phyloP scores from a whole-genome alignment of 2,113 vertebrate genomes.

The Oplegnathus fasciatus region DNA sequence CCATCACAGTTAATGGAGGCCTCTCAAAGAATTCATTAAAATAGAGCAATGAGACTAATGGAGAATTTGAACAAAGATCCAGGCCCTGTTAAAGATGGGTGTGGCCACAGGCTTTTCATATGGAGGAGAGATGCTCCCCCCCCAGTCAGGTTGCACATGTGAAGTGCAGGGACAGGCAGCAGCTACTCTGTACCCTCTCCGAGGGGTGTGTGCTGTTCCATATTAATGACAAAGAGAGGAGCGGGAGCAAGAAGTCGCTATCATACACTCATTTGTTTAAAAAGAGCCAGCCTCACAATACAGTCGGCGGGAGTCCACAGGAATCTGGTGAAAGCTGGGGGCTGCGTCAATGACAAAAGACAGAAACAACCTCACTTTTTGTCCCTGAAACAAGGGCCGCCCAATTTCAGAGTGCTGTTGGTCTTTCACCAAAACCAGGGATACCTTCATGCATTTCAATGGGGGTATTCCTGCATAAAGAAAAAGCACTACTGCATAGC shows the following conservation, averaged over 20 bases:
- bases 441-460: slow-evolving; percentile 83
- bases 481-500: slow-evolving; percentile 65
- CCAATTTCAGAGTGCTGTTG: slow-evolving; percentile 71
- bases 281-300: slow-evolving; percentile 81
- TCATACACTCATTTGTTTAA: slow-evolving; percentile 84
- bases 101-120: slow-evolving; percentile 81
- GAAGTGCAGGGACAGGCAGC: slow-evolving; percentile 68
- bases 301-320: slow-evolving; percentile 78
- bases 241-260: slow-evolving; percentile 79
- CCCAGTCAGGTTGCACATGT: slow-evolving; percentile 73
- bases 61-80: slow-evolving; percentile 79
- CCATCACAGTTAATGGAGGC: slow-evolving; percentile 70
- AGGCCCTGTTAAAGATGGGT: slow-evolving; percentile 71
- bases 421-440: slow-evolving; percentile 76
- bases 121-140: slow-evolving; percentile 59
- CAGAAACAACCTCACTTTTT: slow-evolving; percentile 80
- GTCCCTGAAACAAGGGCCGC: slow-evolving; percentile 74
- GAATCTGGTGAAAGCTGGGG: slow-evolving; percentile 75
- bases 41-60: slow-evolving; percentile 65
- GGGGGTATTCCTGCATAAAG: slow-evolving; percentile 75
- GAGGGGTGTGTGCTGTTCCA: slow-evolving; percentile 81
- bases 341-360: slow-evolving; percentile 83
- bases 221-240: slow-evolving; percentile 83
- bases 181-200: slow-evolving; percentile 70
- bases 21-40: slow-evolving; percentile 75